Evolutionary conservation across 2,797 vertebrate species (phyloP), one percentile per base, ranked within the genome.

Genomic region (Lepus townsendii): DNA sequence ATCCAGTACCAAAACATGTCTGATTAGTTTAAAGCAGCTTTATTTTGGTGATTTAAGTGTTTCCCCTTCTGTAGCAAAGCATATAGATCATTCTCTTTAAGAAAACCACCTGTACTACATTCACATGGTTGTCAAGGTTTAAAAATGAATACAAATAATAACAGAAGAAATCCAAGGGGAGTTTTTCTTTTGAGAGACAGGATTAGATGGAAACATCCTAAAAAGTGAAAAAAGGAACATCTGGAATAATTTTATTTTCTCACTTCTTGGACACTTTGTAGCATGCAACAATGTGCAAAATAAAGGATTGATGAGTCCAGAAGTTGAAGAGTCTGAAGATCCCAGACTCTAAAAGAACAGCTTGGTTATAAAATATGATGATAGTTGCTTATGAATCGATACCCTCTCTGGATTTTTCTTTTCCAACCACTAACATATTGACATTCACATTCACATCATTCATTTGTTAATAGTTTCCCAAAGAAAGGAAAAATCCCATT

Each of bases 241-340:
- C 66, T 93, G 88, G 90, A 96, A 94, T 87, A 93, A 93, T 96
- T 93, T 93, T 93, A 78, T 94, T 93, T 92, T 92, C 88, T 90
- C 30, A 75, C 32, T 92, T 93, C 79, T 93, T 92, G 50, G 63
- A 80, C 72, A 83, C 65, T 50, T 93, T 57, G 73, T 10, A 57
- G 20, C 68, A 30, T 52, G 5, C 10, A 83, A 83, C 1, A 27
- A 42, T 71, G 57, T 76, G 17, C 89, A 93, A 83, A 94, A 68
- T 63, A 95, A 93, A 68, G 69, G 13, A 78, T 72, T 63, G 73
- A 38, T 14, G 78, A 78, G 30, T 73, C 20, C 68, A 86, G 24
- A 69, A 38, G 50, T 19, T 72, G 75, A 72, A 72, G 63, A 75
- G 32, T 77, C 30, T 94, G 38, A 82, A 73, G 50, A 77, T 78